A percentile compares a stretch with the other conserved stretches of the same genome.
Evolutionary conservation across 2,797 vertebrate genomes (phyloP).

Genomic region (Rhincodon typus): DNA sequence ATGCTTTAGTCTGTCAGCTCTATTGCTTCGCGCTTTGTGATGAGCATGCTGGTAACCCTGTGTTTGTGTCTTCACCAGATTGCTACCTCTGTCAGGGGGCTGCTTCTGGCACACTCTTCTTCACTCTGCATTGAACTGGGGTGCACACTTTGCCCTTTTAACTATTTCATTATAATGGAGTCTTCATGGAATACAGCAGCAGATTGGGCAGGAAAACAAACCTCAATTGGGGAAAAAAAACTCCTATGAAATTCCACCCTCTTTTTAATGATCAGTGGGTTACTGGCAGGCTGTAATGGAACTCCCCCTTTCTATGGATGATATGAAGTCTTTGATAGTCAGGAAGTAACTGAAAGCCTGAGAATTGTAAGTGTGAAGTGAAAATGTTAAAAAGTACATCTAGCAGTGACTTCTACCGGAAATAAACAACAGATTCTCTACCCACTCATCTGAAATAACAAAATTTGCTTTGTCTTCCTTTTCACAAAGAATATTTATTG

Average conservation of each 20-base stretch:
- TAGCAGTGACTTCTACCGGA: not conserved
- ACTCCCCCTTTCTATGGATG: not conserved
- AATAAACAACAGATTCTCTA: not conserved
- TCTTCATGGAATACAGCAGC: not conserved
- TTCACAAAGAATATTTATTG: not conserved
- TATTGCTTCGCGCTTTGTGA: not conserved
- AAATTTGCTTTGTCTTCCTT: not conserved
- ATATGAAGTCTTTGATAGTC: not conserved
- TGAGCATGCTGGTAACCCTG: not conserved
- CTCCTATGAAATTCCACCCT: not conserved
- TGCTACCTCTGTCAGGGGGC: not conserved
- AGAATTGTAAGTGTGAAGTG: not conserved
- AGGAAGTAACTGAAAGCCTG: constrained; percentile 6
- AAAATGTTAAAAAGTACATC: constrained; percentile 2
- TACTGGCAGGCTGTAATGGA: not conserved
- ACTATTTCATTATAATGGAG: not conserved
- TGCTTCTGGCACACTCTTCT: not conserved
- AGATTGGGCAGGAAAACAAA: not conserved
- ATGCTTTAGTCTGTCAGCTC: not conserved
- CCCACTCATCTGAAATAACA: not conserved
- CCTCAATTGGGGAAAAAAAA: not conserved
- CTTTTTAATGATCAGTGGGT: not conserved
- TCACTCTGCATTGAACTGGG: not conserved
- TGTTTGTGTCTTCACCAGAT: not conserved
- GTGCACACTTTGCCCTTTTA: not conserved